These are phyloP conservation scores for Diploptera punctata DNA, from an alignment of 2,888 invertebrate species.

Conservation along the genomic window DNA sequence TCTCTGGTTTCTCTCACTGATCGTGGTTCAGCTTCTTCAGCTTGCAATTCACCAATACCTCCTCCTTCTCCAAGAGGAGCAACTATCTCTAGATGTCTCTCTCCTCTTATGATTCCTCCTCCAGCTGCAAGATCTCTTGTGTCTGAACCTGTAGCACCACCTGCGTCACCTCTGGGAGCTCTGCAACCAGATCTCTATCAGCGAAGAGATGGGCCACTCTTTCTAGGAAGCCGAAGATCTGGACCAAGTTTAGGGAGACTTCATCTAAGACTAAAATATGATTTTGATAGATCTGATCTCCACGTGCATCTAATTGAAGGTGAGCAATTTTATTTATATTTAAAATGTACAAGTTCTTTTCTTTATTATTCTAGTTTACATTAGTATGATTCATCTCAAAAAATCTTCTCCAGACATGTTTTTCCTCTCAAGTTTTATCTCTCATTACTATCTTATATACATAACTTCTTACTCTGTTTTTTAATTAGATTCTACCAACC, in stretches of 20 bases:
- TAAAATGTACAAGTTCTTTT: not conserved
- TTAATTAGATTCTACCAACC: too few species aligned
- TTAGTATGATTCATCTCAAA: too few species aligned
- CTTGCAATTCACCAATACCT: conserved; percentile 31
- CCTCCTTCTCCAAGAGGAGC: conserved; percentile 19
- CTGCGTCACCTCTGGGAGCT: conserved; percentile 74
- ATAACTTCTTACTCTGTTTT: too few species aligned
- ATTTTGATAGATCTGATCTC: conserved; percentile 88
- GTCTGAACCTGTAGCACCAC: conserved; percentile 52
- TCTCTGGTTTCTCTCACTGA: conserved; percentile 69
- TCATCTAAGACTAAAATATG: conserved; percentile 85
- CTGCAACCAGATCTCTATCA: conserved; percentile 89
- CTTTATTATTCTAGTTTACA: not conserved
- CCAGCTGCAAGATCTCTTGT: conserved; percentile 32
- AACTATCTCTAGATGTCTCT: conserved; percentile 64
- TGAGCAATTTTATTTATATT: conserved; percentile 50
- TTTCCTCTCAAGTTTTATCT: too few species aligned
- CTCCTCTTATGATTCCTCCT: conserved; percentile 79
- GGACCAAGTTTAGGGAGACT: conserved; percentile 80
- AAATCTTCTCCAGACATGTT: too few species aligned
- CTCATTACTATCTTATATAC: too few species aligned
- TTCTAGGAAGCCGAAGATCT: conserved; percentile 67
- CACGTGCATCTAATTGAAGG: conserved; percentile 93
- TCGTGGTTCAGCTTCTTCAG: conserved; percentile 31
- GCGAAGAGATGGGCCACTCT: conserved; percentile 77